Evolutionary conservation across 1,140 invertebrate genomes (phyloP), one percentile per base, ranked within the genome.

Genomic region (Melanaphis sacchari): DNA sequence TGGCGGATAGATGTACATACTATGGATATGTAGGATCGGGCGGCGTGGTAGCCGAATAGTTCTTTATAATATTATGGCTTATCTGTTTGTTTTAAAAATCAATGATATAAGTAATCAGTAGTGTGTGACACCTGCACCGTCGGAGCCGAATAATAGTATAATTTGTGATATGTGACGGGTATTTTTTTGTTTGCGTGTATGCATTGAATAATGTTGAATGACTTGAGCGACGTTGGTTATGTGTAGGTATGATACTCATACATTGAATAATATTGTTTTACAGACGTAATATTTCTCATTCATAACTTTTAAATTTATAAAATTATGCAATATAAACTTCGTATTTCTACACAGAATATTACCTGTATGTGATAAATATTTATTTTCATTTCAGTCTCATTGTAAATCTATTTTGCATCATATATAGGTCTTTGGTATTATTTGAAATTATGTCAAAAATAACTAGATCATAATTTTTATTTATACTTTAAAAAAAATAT

Each of bases 51-150:
- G 59, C n/a, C 59, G 59, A 66, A n/a, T 76, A 76, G 15, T n/a
- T 76, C 59, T 76, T 76, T 18, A 21, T 76, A 76, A 76, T 76
- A 76, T 76, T 15, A n/a, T 76, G 59, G 59, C 59, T 76, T 76
- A 76, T 76, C 59, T 76, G 59, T 76, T 76, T 76, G 59, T 76
- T 76, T 76, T 76, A 18, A 76, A 76, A 76, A 76, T 76, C 59
- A 76, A 76, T 76, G n/a, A n/a, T 76, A 76, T 76, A 76, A 76
- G 59, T 76, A 76, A 76, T 76, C 31, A n/a, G 59, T 76, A n/a
- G 22, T 38, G 76, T 66, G 36, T 82, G 76, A 82, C 76, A 82
- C 76, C 36, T 38, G 76, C 76, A 38, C 36, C 21, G 18, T 21
- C 36, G 76, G 22, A 36, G 36, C n/a, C 76, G 36, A 82, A 82